These are phyloP conservation scores for Hylaeus volcanicus DNA, from an alignment of 1,140 invertebrate genomes.

Conservation along the genomic window DNA sequence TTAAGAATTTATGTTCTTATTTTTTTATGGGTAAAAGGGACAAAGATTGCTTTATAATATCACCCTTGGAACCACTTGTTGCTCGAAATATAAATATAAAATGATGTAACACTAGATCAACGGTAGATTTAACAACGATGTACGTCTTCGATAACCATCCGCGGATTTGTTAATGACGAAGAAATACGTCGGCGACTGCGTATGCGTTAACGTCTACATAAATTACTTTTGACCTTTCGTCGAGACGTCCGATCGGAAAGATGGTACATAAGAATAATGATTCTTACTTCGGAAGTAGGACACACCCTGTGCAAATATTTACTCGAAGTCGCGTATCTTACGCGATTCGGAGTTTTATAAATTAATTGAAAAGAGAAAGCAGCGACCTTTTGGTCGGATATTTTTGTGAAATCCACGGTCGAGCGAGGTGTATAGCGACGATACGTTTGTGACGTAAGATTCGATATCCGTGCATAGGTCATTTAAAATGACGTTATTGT, in stretches of 20 bases:
- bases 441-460: conserved; percentile 24
- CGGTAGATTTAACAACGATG: no score
- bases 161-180: no score
- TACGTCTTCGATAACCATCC: no score
- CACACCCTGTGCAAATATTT: no score
- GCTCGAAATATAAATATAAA: no score
- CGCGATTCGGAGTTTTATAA: not conserved
- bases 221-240: conserved; percentile 25
- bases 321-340: no score
- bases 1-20: no score
- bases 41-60: no score
- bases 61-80: no score
- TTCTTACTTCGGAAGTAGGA: not conserved
- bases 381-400: conserved; percentile 27
- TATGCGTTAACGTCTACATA: not conserved
- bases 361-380: not conserved
- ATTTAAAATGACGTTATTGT: conserved; percentile 29
- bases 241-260: not conserved
- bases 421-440: not conserved
- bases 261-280: conserved; percentile 16
- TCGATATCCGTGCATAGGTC: conserved; percentile 14
- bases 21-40: no score
- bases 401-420: conserved; percentile 4
- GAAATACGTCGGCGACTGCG: no score
- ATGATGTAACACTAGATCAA: no score